A percentile compares a stretch with the other conserved stretches of the same genome.
Evolutionary conservation across 2,113 vertebrate genomes (phyloP).

Genomic region (Saimiri boliviensis): DNA sequence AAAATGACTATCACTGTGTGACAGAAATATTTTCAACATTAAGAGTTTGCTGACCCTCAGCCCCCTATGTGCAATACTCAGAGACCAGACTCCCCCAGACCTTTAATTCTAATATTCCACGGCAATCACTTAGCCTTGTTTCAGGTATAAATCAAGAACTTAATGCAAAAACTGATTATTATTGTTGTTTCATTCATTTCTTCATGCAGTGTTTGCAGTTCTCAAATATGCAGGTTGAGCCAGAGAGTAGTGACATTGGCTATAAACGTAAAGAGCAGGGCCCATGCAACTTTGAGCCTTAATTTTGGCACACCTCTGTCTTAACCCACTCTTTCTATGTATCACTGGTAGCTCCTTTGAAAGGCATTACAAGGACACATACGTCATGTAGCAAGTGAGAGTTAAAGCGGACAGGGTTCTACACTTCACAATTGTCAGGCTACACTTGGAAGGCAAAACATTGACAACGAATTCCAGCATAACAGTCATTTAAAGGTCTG

Average conservation of each 20-base stretch:
- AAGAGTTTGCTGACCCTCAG: not conserved
- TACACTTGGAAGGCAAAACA: not conserved
- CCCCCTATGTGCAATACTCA: accelerated
- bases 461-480: not conserved
- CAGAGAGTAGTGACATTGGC: accelerated
- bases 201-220: accelerated
- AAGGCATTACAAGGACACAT: not conserved
- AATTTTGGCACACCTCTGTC: accelerated
- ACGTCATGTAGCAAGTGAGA: not conserved
- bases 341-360: not conserved
- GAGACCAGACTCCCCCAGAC: not conserved
- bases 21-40: not conserved
- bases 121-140: not conserved
- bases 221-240: not conserved
- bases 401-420: not conserved
- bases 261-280: accelerated
- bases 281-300: not conserved
- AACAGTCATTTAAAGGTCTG: not conserved
- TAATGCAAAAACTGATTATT: not conserved
- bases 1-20: not conserved
- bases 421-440: not conserved
- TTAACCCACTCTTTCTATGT: not conserved
- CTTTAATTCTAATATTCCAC: not conserved
- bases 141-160: not conserved
- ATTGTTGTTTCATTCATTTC: accelerated